A percentile compares a stretch with the other conserved stretches of the same genome.
Evolutionary conservation across 2,113 vertebrate genomes (phyloP).

Genomic region (Epinephelus cyanopodus): DNA sequence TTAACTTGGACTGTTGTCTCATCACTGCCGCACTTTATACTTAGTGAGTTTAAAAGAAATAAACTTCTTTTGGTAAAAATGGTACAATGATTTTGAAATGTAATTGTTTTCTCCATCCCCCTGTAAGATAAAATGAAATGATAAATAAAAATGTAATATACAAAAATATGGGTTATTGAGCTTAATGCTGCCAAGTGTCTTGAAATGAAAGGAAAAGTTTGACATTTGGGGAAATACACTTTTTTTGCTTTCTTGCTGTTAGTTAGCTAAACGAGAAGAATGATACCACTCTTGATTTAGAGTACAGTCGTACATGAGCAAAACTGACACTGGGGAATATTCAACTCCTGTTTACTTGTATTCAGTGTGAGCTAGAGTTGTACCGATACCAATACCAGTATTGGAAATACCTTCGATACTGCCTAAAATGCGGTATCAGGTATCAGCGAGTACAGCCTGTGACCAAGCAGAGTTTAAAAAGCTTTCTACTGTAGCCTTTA

Average conservation of each 20-base stretch:
- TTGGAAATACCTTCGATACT: too few relatives aligned
- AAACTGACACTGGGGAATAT: too few relatives aligned
- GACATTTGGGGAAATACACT: background rate
- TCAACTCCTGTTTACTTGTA: too few relatives aligned
- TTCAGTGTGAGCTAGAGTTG: too few relatives aligned
- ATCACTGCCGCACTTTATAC: conserved; percentile 83
- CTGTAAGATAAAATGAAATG: conserved; percentile 47
- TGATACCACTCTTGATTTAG: background rate
- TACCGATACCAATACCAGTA: too few relatives aligned
- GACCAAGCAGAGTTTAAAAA: too few relatives aligned
- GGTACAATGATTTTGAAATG: conserved; percentile 39
- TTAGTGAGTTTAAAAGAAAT: background rate
- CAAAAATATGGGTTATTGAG: background rate
- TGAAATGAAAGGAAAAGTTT: background rate
- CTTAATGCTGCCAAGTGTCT: background rate
- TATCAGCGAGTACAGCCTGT: too few relatives aligned
- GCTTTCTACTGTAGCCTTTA: too few relatives aligned
- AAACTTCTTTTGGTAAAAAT: conserved; percentile 13
- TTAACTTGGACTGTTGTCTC: conserved; percentile 57
- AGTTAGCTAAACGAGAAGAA: background rate
- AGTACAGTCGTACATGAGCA: too few relatives aligned
- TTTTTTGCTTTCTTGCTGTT: background rate
- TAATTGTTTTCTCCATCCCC: conserved; percentile 30
- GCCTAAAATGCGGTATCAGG: too few relatives aligned
- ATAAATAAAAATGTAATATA: conserved; percentile 31